Evolutionary conservation across 2,888 invertebrate species (phyloP), one percentile per base, ranked within the genome.

Genomic region (Drosophila tripunctata): DNA sequence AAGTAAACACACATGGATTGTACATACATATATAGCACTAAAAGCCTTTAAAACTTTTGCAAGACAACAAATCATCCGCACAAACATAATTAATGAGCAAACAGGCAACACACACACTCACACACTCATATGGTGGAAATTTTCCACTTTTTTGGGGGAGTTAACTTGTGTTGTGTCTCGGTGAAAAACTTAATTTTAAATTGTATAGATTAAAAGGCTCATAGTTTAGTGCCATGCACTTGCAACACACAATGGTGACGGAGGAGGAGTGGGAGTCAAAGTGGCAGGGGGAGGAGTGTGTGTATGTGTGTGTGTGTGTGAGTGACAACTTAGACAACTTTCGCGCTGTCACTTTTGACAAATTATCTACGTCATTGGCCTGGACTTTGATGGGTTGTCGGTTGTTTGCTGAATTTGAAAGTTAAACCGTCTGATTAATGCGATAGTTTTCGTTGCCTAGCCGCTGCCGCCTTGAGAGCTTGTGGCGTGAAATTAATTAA

Each of bases 331-430:
- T 33, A 60, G 81, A 64, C 41, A 51, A 60, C 27, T 15, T 48
- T 22, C 73, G 78, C 45, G 55, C 82, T 85, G 87, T 82, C 87
- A 87, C 75, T 78, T 89, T 89, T 88, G 88, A 89, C 89, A 89
- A 88, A 88, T 88, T 88, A 79, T 85, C 86, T 75, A 77, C 78
- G 76, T 85, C 84, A 88, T 88, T 76, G 84, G 73, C 67, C 75
- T 70, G 71, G 89, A 89, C 88, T 88, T 87, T 88, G 85, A 88
- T 76, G 81, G 43, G 87, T 67, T 70, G 80, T 56, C 68, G 69
- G 67, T 66, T 71, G 67, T 51, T 61, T 55, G 47, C 43, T 45
- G 74, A 54, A 58, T 73, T 66, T 69, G 60, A 76, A 71, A 74
- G 67, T 72, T 72, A 67, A 62, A 57, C 65, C 66, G 65, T 14